Percentiles rank a stretch among this genome's conserved stretches.
phyloP scores from a whole-genome alignment of 2,888 invertebrate species.

The Eristalis arbustorum region DNA sequence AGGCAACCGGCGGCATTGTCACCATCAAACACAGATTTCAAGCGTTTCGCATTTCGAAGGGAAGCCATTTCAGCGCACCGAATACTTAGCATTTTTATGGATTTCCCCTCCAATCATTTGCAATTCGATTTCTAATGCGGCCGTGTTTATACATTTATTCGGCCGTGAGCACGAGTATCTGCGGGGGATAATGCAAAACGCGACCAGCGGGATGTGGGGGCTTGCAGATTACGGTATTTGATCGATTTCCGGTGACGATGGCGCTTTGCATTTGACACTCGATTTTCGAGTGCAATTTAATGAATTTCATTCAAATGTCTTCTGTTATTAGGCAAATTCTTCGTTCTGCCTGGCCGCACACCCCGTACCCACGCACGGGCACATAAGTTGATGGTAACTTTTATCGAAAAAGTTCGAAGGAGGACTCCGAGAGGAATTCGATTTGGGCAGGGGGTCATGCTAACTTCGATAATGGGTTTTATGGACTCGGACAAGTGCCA shows the following conservation, averaged over 20 bases:
- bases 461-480: neutral
- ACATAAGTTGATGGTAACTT: neutral
- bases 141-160: conserved; percentile 25
- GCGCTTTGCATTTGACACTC: conserved; percentile 4
- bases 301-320: neutral
- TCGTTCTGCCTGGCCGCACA: neutral
- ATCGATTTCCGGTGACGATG: neutral
- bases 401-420: neutral
- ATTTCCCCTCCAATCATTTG: conserved; percentile 29
- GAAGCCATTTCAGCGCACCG: conserved; percentile 14
- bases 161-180: conserved; percentile 3
- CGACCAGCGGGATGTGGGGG: neutral
- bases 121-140: conserved; percentile 46
- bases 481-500: neutral
- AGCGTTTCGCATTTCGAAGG: neutral
- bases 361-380: too few relatives aligned
- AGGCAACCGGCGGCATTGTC: neutral
- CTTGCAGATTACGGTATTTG: neutral
- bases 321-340: neutral
- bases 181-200: neutral
- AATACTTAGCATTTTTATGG: conserved; percentile 48
- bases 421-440: neutral
- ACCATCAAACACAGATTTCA: neutral
- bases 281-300: neutral
- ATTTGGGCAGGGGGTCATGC: neutral